Base-by-base conservation (phyloP, 2,888 invertebrate genomes). In the Melipona bicolor region DNA sequence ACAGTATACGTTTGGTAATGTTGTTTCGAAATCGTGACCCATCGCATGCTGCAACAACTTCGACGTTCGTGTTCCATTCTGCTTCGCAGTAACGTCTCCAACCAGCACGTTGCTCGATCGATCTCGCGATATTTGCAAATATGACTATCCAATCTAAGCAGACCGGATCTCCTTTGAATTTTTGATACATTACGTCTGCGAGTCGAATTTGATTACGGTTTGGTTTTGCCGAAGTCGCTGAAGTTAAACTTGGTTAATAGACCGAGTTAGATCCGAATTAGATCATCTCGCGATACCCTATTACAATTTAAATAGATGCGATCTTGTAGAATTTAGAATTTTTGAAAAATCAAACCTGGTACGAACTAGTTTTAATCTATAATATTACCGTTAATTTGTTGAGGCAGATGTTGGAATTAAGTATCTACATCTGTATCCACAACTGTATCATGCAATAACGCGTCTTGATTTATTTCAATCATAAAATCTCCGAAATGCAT, bases 21-120 rank as follows among this genome's bases (percentile, higher is more conserved):
- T 67, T 71, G 74, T 79, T 70, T 56, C 83, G 78, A 83, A 79
- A 78, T 84, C 84, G 84, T 79, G 84, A 84, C 74, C 83, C 84
- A 79, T 83, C 70, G 65, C 67, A 65, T 64, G 52, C 67, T 36
- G 21, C 1, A 13, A 54, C 64, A 83, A 73, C 77, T 74, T 82
- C 70, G 32, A 61, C n/a, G 52, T 21, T 59, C 72, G 69, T 73
- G 81, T 71, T 81, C 76, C 68, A 81, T 83, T 77, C 81, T 77
- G 77, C 62, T 81, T 32, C 77, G 15, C 3, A 68, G 72, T 32
- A 68, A 68, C 77, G 68, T 81, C 77, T 81, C 62, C 71, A 24
- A 64, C 56, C 81, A 81, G 52, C 64, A 68, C 17, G 65, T 68
- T 68, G 68, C 24, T 24, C 81, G 81, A 83, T 81, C 81, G 83